Evolutionary conservation across 1,140 invertebrate genomes (phyloP), one percentile per base, ranked within the genome.

Genomic region (Yoshiicerus persimilis): DNA sequence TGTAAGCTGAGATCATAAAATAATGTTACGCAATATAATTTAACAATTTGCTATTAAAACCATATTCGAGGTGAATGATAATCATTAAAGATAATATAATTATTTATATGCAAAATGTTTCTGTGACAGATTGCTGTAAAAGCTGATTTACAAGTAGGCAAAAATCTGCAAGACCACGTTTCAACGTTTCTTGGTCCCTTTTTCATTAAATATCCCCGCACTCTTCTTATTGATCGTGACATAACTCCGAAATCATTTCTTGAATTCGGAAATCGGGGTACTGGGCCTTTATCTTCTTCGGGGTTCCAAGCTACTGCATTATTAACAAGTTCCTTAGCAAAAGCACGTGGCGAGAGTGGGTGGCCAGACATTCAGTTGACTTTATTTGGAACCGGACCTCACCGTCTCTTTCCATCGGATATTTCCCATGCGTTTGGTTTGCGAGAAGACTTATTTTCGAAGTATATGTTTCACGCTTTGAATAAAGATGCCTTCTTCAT

Each of bases 141-240:
- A n/a, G 27, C 41, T 10, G 88, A 91, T 41, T 39, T 90, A 27
- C 89, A 88, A 16, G 91, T 91, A 3, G 92, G 91, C 3, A 32
- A 89, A 16, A 91, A 92, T 66, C 87, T 92, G 2, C 91, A 93
- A 87, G 93, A 93, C 86, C 93, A 93, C 70, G 70, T 88, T 27
- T 84, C 39, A 20, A 86, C 87, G 0, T 85, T 89, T 6, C 30
- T 89, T 8, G 88, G 88, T 16, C 90, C 87, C 4, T 89, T 88
- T 75, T 47, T 87, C 30, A 62, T 90, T 13, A 70, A 90, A 39
- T 38, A 77, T 38, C 70, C 87, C 6, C 23, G 86, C 5, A 41
- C 88, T 1, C 20, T 88, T 6, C 34, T 86, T 1, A 64, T 89
- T 2, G 88, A 89, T 6, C 38, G 90, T 20, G 90, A 90, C 36